Evolutionary conservation across 2,797 vertebrate species (phyloP), one percentile per base, ranked within the genome.

Genomic region (Thunnus albacares): DNA sequence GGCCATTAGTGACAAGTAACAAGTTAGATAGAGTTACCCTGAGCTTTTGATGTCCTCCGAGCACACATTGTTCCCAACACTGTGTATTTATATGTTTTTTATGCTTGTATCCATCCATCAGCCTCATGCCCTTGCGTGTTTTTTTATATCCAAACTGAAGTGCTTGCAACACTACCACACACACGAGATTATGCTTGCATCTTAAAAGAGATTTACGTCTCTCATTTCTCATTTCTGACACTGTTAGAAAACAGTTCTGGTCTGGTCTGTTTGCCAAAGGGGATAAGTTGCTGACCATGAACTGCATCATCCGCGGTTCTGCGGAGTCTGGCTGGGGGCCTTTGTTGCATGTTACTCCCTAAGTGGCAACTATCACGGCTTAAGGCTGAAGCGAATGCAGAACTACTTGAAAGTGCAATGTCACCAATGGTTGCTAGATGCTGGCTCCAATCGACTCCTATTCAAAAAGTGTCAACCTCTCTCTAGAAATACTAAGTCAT

Each of bases 1-100:
- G 24, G 49, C 69, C 61, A 22, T 82, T 80, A 65, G 24, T 69
- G 60, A 71, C 79, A 85, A 81, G 82, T 76, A 76, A 79, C 63
- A 79, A 74, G 68, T 80, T 83, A 81, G 83, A 76, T 89, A 47
- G 69, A 52, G 79, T 90, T 86, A 80, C 86, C 43, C 10, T 15
- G 6, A 79, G 61, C 51, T 17, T 75, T 41, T 58, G 41, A 60
- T 49, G 47, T 22, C 62, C 4, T 56, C 22, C 47, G 20, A 62
- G 65, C 28, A 71, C 73, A 82, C 51, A 47, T 79, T 76, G 58
- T 77, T 24, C 57, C 49, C 52, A 7, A 24, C 55, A 15, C 33
- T 13, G 3, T 22, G 20, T 84, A 49, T 57, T 57, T 75, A 13
- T 67, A 47, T 62, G 28, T 72, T 69, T 71, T 70, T 41, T 71